Percentiles rank a stretch among this genome's conserved stretches.
phyloP scores from a whole-genome alignment of 2,113 vertebrate genomes.

The Neogobius melanostomus region DNA sequence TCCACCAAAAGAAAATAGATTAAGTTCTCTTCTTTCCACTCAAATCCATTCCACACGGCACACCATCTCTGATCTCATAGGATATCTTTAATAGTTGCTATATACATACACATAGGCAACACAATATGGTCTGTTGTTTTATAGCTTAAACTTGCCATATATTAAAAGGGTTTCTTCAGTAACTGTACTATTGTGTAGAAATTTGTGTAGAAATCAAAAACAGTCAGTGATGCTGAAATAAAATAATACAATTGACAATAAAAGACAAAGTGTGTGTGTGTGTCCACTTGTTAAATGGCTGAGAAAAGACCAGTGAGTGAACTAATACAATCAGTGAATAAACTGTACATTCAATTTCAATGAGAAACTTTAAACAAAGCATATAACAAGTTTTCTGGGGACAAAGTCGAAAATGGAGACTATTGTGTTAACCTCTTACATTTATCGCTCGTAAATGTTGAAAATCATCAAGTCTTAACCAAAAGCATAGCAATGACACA shows the following conservation, averaged over 20 bases:
- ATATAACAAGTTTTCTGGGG: conserved; percentile 8
- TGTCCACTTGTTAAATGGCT: conserved; percentile 2
- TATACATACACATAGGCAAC: conserved; percentile 56
- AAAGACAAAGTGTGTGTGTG: background rate
- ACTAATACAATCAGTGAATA: conserved; percentile 56
- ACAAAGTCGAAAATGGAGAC: conserved; percentile 15
- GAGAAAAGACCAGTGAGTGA: conserved; percentile 18
- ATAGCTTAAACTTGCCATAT: conserved; percentile 39
- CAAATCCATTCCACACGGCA: conserved; percentile 56
- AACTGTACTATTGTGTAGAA: conserved; percentile 38
- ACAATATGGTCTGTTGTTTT: conserved; percentile 24
- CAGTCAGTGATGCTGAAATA: conserved; percentile 46
- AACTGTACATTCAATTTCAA: conserved; percentile 65
- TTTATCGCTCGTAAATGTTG: conserved; percentile 30
- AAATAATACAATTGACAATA: conserved; percentile 19
- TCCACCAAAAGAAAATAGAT: background rate
- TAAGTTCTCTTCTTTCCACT: conserved; percentile 61
- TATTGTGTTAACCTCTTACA: background rate
- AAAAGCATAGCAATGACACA: conserved; percentile 32
- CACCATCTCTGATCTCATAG: conserved; percentile 39
- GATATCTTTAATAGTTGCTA: conserved; percentile 50
- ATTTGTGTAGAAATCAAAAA: conserved; percentile 49
- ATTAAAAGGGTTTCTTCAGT: conserved; percentile 31
- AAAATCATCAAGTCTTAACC: conserved; percentile 8
- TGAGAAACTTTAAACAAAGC: conserved; percentile 12